phyloP scores from a whole-genome alignment of 2,888 invertebrate genomes.

The Ectemnius lituratus region DNA sequence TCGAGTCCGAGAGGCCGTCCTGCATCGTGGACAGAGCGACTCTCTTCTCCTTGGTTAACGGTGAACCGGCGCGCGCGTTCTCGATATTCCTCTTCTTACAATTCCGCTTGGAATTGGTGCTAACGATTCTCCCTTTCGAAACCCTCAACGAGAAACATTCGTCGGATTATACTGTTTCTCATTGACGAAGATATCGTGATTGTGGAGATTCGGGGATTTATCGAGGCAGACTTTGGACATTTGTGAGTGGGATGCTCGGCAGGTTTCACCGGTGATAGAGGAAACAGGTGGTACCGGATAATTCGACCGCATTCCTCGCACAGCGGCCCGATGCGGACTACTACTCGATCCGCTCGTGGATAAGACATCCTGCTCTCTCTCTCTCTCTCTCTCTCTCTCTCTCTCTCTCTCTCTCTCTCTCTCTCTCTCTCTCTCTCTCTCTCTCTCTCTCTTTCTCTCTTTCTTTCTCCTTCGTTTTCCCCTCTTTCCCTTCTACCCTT shows the following conservation, averaged over 20 bases:
- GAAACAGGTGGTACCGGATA: constrained; percentile 24
- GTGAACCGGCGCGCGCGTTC: constrained; percentile 13
- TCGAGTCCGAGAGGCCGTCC: constrained; percentile 55
- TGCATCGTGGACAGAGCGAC: constrained; percentile 46
- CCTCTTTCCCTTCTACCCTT: neutral
- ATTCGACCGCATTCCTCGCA: constrained; percentile 17
- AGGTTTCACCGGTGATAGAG: neutral
- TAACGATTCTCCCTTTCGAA: neutral
- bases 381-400: neutral
- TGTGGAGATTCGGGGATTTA: neutral
- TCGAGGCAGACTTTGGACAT: neutral
- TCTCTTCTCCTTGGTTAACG: constrained; percentile 40
- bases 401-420: neutral
- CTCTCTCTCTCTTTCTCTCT: neutral
- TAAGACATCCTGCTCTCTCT: neutral
- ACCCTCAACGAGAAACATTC: too few relatives aligned
- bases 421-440: neutral
- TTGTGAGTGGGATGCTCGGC: neutral
- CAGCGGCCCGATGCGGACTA: too few relatives aligned
- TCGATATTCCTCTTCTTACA: too few relatives aligned
- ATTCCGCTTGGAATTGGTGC: neutral
- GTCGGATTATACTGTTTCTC: too few relatives aligned
- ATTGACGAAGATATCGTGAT: too few relatives aligned
- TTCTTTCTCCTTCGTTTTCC: too few relatives aligned
- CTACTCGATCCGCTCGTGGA: too few relatives aligned